These are phyloP conservation scores for Hirtodrosophila alboralis DNA, from an alignment of 2,888 invertebrate species.

Conservation along the genomic window DNA sequence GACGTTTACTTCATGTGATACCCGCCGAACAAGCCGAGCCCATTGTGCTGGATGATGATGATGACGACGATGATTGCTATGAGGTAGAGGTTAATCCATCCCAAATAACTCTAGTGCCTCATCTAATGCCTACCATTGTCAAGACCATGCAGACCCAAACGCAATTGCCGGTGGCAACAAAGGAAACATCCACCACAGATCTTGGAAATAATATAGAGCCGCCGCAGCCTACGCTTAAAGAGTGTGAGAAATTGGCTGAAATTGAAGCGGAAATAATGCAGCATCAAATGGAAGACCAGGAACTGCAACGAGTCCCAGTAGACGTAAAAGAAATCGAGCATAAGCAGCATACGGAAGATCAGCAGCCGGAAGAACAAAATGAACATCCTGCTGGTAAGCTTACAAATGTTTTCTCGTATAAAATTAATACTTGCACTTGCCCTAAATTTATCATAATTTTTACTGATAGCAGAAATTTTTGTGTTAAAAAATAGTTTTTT, in stretches of 20 bases:
- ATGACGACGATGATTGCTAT: slow-evolving; percentile 59
- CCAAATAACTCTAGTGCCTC: slow-evolving; percentile 43
- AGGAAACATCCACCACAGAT: slow-evolving; percentile 63
- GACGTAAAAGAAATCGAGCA: too few relatives aligned
- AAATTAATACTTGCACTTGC: too few relatives aligned
- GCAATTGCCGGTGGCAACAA: slow-evolving; percentile 18
- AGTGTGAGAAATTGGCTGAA: background rate
- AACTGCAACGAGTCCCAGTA: too few relatives aligned
- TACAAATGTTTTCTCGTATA: too few relatives aligned
- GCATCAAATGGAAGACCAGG: background rate
- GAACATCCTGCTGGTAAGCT: too few relatives aligned
- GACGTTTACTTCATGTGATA: slow-evolving; percentile 47
- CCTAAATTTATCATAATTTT: too few relatives aligned
- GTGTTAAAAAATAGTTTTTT: too few relatives aligned
- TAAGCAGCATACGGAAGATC: too few relatives aligned
- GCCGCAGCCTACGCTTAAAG: too few relatives aligned
- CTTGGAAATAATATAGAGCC: slow-evolving; percentile 15
- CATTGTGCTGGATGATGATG: slow-evolving; percentile 59
- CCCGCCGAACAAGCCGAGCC: slow-evolving; percentile 45
- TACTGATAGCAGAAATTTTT: too few relatives aligned
- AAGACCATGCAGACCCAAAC: slow-evolving; percentile 46
- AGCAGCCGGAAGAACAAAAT: too few relatives aligned
- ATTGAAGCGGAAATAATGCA: background rate
- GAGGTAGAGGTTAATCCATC: slow-evolving; percentile 57
- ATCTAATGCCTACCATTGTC: background rate